phyloP scores from a whole-genome alignment of 2,113 vertebrate species.

The Parus major region DNA sequence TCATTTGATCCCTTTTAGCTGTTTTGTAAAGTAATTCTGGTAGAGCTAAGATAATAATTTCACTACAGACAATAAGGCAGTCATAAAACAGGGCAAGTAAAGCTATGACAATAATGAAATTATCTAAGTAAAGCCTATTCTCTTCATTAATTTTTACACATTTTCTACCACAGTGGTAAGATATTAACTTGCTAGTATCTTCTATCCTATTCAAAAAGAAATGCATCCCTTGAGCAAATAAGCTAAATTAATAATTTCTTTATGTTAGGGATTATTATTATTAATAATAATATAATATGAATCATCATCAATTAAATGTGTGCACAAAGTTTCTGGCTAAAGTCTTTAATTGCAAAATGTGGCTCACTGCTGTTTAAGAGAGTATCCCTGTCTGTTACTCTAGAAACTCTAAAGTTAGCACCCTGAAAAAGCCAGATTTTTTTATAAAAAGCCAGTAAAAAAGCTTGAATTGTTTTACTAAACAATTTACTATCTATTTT shows the following conservation, averaged over 20 bases:
- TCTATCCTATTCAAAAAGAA: constrained; percentile 23
- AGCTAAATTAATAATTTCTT: constrained; percentile 15
- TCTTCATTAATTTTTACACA: constrained; percentile 63
- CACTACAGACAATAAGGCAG: constrained; percentile 9
- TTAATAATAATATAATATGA: neutral
- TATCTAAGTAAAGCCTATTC: constrained; percentile 57
- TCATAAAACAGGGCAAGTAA: constrained; percentile 36
- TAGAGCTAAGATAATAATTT: neutral
- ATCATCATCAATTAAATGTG: neutral
- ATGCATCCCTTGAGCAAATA: constrained; percentile 48
- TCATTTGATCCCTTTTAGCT: constrained; percentile 16
- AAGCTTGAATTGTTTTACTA: neutral
- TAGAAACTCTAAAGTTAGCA: neutral
- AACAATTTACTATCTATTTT: neutral
- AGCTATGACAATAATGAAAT: constrained; percentile 40
- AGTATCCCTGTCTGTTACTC: neutral
- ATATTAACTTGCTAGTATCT: constrained; percentile 56
- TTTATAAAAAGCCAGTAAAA: neutral
- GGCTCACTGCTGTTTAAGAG: neutral
- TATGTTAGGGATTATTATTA: constrained; percentile 12
- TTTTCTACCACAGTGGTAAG: constrained; percentile 42
- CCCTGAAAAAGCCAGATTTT: neutral
- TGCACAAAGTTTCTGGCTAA: neutral
- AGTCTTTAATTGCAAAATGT: neutral
- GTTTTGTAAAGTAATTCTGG: constrained; percentile 2